Conservation (phyloP, 92 coral and sea anemone species). For the Micromussa lordhowensis region DNA sequence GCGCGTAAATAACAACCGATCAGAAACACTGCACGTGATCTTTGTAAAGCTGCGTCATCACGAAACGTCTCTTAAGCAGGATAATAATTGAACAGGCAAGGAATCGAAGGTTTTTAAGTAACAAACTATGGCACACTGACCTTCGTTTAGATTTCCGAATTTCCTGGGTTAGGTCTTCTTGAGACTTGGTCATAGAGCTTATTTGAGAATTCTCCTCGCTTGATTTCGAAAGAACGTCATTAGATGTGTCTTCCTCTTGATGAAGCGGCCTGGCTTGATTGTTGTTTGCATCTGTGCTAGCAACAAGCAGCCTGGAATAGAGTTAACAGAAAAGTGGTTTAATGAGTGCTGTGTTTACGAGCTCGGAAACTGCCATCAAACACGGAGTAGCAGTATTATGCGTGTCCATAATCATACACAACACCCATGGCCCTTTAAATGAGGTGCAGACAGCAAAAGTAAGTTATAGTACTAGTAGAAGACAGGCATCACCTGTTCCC, state of each 20-base stretch:
- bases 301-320: background rate
- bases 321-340: background rate
- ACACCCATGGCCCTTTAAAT: background rate
- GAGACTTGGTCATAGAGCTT: background rate
- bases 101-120: background rate
- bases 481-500: conserved; percentile 27
- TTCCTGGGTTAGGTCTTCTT: background rate
- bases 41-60: background rate
- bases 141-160: conserved; percentile 16
- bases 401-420: background rate
- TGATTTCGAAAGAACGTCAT: background rate
- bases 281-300: conserved; percentile 26
- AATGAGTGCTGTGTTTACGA: background rate
- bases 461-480: background rate
- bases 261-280: background rate
- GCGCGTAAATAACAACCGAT: background rate
- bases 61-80: background rate
- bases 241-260: background rate
- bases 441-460: background rate
- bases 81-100: background rate
- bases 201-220: background rate
- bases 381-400: background rate
- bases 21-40: background rate
- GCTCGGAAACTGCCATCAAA: background rate
- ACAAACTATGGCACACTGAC: background rate